These are phyloP conservation scores for Propithecus coquereli DNA, from an alignment of 2,113 vertebrate species.

Conservation along the genomic window DNA sequence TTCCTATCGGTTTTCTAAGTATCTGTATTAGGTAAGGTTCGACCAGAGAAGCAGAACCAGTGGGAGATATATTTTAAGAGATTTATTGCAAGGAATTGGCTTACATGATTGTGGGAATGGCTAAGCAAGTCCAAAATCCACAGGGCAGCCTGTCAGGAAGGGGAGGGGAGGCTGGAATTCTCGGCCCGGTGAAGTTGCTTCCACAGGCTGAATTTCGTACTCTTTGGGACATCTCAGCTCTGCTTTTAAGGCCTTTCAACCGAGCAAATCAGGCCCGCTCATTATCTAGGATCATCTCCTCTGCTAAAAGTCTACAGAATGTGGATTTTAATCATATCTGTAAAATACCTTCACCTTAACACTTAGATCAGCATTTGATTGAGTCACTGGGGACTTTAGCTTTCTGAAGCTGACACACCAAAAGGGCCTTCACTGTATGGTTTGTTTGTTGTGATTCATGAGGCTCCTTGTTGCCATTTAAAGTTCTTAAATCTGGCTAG, in stretches of 20 bases:
- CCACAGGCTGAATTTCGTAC: background rate
- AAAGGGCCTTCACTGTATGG: background rate
- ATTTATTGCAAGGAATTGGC: background rate
- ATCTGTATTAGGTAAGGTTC: background rate
- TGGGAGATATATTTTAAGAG: background rate
- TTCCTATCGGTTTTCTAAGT: background rate
- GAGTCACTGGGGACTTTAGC: background rate
- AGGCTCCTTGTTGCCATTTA: background rate
- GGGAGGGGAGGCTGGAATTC: background rate
- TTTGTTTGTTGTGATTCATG: background rate
- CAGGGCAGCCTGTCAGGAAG: background rate
- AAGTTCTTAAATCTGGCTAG: background rate
- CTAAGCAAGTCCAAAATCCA: background rate
- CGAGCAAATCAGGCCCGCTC: background rate
- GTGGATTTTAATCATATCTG: background rate
- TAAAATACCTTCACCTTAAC: background rate
- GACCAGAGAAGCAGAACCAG: background rate
- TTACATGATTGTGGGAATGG: background rate
- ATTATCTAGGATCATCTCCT: background rate
- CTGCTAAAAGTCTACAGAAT: background rate
- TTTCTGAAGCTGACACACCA: background rate
- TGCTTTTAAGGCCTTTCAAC: background rate
- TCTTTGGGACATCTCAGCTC: background rate
- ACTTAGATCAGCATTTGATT: background rate
- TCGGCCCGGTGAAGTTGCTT: background rate